Base-by-base conservation (phyloP, 2,113 vertebrate genomes). In the Passer montanus region DNA sequence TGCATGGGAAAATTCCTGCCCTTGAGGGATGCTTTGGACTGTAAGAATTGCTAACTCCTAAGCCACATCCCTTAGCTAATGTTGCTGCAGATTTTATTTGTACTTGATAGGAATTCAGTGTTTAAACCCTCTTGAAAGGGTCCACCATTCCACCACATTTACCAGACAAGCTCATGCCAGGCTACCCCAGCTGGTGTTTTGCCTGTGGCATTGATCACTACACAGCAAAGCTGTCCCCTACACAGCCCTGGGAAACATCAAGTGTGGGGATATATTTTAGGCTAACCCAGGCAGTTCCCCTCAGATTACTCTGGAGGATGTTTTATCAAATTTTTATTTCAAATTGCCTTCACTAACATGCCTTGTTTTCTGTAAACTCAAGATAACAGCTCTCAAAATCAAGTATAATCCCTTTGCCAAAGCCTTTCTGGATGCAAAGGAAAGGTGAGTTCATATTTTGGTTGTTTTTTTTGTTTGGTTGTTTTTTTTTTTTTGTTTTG, bases 331-430 rank as follows among this genome's bases (percentile, higher is more conserved):
- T 86, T 59, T 86, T 24, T 77, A 5, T 92, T 96, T 76, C 62
- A 79, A 88, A 50, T 31, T 84, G 39, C 43, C 50, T 91, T 91
- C 72, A 92, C 93, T 97, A 97, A 98, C 73, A 12, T 56, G 64
- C 44, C 46, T 85, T 91, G 16, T 84, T 97, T 97, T 98, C 95
- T 97, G 79, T 62, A 75, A 96, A 97, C 78, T 77, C 85, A 97
- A 99, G 99, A 99, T 99, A 96, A 99, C 99, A 28, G 98, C 99
- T 95, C 98, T 99, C 98, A 99, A 99, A 98, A 99, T 99, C 97
- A 99, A 99, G 96, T 98, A 99, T 96, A 99, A 99, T 94, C 99
- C 99, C 17, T 99, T 99, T 94, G 99, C 99, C 81, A 99, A 99
- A 98, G 99, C 99, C 66, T 99, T 99, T 97, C 97, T 99, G 97